Base-by-base conservation (phyloP, 2,797 vertebrate genomes). In the Gambusia yucatana region DNA sequence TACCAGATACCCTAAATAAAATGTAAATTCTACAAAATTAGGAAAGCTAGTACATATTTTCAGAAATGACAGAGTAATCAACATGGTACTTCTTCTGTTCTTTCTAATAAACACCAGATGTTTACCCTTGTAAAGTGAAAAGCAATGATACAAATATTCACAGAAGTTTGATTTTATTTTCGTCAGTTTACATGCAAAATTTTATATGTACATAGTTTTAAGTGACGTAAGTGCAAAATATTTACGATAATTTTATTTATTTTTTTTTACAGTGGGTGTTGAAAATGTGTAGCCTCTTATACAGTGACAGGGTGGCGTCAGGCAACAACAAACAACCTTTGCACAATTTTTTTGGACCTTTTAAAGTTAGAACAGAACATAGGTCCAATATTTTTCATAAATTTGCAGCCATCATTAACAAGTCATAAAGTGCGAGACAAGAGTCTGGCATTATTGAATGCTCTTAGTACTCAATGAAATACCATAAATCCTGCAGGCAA, bases 71-170 rank as follows among this genome's bases (percentile, higher is more conserved):
- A 28, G 13, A 30, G 2, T 22, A 70, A 1, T 57, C 1, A 28
- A 79, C 43, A 30, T 3, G 6, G 1, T 39, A 30, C 0, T 6
- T 57, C 46, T 55, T 16, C 25, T 44, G 9, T 67, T 46, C 25
- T 41, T 71, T 70, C 63, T 63, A 71, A 57, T 77, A 3, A 28
- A 11, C 8, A 72, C 28, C 3, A 17, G 16, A 63, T 72, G 6
- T 25, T 67, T 25, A 78, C 10, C 3, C 46, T 11, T 1, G 79
- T 76, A 77, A 71, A 83, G 80, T 30, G 36, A 80, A 72, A 5
- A 72, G 82, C 77, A 82, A 88, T 93, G 88, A 83, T 36, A 86
- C 71, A 78, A 50, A 73, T 71, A 83, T 84, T 82, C 6, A 76
- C 55, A 43, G 33, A 74, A 78, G 48, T 82, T 59, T 78, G 22